Evolutionary conservation across 2,888 invertebrate genomes (phyloP), one percentile per base, ranked within the genome.

Genomic region (Megamerina dolium): DNA sequence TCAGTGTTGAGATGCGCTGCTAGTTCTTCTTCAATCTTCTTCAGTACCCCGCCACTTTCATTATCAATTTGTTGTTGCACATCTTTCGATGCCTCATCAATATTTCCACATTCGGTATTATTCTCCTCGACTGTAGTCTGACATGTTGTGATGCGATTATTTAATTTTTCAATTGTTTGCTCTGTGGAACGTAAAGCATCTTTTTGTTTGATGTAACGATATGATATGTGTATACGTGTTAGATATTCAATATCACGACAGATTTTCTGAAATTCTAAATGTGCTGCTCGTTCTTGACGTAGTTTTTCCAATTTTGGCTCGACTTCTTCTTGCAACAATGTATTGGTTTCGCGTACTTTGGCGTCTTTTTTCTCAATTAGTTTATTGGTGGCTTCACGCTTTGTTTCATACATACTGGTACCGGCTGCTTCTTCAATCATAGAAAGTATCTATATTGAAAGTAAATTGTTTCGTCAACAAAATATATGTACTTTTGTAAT

Each of bases 381-480:
- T 61, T 83, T 88, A 52, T 88, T 80, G 1, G 94, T 87, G 4
- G 80, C 79, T 60, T 87, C 85, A 54, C 90, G 89, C 68, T 99
- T 99, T 1, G 82, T 80, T 70, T 99, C 96, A 67, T 97, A 99
- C 83, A 95, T 85, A 58, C 89, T 83, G 0, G 97, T 97, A 2
- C 99, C 97, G 0, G 96, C 95, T 6, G 97, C 96, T 75, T 99
- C 99, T 74, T 99, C 99, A 43, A 99, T 85, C 95, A 99, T 95
- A 0, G 90, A 87, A 41, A 95, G 74, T 60, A 95, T 89, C 85
- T 88, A 58, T 5, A 46, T 42, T 30, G 27, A 3, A 5, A 27
- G 13, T 10, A n/a, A n/a, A n/a, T n/a, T n/a, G n/a, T n/a, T n/a
- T n/a, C n/a, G n/a, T n/a, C n/a, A n/a, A n/a, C n/a, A n/a, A n/a